phyloP scores from a whole-genome alignment of 2,888 invertebrate genomes.

The Lutraria lutraria region DNA sequence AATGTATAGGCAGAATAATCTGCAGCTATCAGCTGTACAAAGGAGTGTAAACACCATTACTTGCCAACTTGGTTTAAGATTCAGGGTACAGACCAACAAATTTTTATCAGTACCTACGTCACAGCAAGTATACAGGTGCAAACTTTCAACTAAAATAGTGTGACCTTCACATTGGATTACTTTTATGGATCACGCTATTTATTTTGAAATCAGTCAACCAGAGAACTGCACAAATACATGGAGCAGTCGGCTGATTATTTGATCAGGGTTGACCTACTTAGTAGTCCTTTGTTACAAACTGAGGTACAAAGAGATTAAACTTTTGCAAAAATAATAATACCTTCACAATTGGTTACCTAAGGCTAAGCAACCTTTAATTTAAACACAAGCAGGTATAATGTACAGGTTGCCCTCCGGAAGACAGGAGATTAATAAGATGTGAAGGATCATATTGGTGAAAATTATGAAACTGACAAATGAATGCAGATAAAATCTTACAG shows the following conservation, averaged over 20 bases:
- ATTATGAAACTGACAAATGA: constrained; percentile 2
- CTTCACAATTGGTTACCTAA: background rate
- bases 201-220: constrained; percentile 42
- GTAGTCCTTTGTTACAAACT: background rate
- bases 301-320: background rate
- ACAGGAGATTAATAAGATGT: background rate
- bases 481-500: background rate
- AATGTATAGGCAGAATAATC: background rate
- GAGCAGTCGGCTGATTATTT: background rate
- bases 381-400: background rate
- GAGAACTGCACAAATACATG: background rate
- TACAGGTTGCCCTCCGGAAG: background rate
- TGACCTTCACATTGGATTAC: constrained; percentile 20
- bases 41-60: background rate
- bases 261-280: constrained; percentile 15
- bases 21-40: background rate
- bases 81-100: background rate
- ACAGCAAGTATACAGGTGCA: constrained; percentile 28
- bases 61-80: constrained; percentile 18
- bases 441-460: background rate
- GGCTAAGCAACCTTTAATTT: background rate
- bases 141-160: background rate
- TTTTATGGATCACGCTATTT: constrained; percentile 21
- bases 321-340: background rate
- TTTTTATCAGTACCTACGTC: constrained; percentile 18